Evolutionary conservation across 2,113 vertebrate species (phyloP).

Genomic region (Galbula dea): DNA sequence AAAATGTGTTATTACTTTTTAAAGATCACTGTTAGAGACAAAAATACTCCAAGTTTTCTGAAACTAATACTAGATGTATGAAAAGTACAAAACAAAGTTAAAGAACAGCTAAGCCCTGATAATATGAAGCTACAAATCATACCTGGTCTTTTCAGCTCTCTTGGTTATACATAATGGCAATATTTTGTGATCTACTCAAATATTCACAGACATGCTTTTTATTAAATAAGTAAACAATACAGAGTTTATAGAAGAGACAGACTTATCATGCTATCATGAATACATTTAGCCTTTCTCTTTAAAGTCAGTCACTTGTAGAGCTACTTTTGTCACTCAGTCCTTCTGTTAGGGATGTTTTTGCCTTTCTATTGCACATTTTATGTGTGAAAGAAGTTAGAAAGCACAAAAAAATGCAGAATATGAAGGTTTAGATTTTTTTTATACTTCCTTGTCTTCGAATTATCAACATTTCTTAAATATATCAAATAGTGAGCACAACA

Average conservation of each 20-base stretch:
- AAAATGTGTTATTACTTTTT: background rate
- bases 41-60: background rate
- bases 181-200: background rate
- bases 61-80: background rate
- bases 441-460: background rate
- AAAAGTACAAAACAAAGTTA: background rate
- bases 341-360: background rate
- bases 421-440: background rate
- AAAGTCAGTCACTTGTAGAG: background rate
- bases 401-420: background rate
- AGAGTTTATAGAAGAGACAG: background rate
- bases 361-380: background rate
- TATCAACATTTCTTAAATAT: background rate
- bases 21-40: background rate
- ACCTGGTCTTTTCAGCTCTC: background rate
- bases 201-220: slow-evolving; percentile 3
- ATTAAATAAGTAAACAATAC: slow-evolving; percentile 13
- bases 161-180: background rate
- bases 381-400: background rate
- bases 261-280: background rate
- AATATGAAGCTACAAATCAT: background rate
- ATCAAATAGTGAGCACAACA: background rate
- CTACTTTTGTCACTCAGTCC: background rate
- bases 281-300: background rate
- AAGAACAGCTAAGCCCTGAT: background rate